Evolutionary conservation across 2,113 vertebrate genomes (phyloP).

Genomic region (Malaclemys terrapin): DNA sequence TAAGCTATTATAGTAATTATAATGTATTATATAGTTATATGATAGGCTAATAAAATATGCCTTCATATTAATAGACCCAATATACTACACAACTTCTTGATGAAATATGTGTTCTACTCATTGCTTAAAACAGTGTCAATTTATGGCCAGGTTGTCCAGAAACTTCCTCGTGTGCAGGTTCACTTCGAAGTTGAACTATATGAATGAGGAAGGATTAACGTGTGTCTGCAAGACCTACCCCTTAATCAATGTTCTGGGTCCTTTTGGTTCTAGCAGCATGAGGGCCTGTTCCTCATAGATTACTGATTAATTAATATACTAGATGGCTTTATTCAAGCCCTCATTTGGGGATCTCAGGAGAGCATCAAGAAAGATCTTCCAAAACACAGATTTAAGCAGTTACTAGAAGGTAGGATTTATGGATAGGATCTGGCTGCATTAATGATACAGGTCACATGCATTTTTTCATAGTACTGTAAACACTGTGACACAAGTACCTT

Average conservation of each 20-base stretch:
- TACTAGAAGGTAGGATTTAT: neutral
- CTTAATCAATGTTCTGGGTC: slow-evolving; percentile 21
- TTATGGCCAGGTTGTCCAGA: slow-evolving; percentile 29
- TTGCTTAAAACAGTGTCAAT: neutral
- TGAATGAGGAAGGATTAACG: slow-evolving; percentile 1
- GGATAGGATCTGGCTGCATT: neutral
- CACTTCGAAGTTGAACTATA: neutral
- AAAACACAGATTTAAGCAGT: neutral
- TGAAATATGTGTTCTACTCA: slow-evolving; percentile 6
- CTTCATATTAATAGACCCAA: slow-evolving; percentile 18
- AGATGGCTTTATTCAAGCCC: neutral
- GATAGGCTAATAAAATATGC: neutral
- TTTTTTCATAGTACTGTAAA: neutral
- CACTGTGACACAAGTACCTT: neutral
- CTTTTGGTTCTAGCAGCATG: neutral
- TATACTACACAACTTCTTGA: neutral
- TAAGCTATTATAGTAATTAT: neutral
- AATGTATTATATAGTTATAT: neutral
- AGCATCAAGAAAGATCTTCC: neutral
- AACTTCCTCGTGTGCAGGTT: slow-evolving; percentile 45
- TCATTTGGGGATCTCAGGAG: neutral
- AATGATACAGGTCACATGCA: neutral
- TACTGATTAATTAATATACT: neutral
- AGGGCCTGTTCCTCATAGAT: neutral
- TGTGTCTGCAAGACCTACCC: neutral